Percentiles rank a stretch among this genome's conserved stretches.
Conservation (phyloP, 2,797 vertebrate genomes). For the Falco rusticolus region DNA sequence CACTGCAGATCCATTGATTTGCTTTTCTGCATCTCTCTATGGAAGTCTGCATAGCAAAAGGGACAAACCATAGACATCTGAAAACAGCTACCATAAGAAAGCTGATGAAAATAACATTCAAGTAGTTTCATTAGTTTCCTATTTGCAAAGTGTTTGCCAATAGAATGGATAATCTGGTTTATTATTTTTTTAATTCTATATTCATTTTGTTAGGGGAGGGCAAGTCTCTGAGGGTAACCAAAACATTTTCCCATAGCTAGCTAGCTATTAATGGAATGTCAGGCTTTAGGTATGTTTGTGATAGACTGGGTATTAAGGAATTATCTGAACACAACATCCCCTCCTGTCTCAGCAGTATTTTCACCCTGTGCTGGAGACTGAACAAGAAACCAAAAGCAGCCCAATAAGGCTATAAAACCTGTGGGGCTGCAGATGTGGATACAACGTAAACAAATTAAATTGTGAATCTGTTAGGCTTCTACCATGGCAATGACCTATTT, state of each 20-base stretch:
- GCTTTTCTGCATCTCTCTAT: not conserved
- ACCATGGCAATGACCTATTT: not conserved
- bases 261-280: not conserved
- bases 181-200: not conserved
- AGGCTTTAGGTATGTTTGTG: not conserved
- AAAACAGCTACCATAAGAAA: not conserved
- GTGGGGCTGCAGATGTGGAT: not conserved
- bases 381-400: conserved; percentile 54
- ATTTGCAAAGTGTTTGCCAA: not conserved
- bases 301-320: not conserved
- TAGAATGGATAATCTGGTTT: not conserved
- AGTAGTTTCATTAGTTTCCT: not conserved
- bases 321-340: conserved; percentile 18
- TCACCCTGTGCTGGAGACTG: conserved; percentile 50
- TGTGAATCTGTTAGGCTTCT: conserved; percentile 30
- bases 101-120: not conserved
- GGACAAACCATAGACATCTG: not conserved
- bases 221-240: not conserved
- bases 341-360: conserved; percentile 37
- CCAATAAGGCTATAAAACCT: conserved; percentile 27
- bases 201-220: not conserved
- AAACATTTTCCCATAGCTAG: not conserved
- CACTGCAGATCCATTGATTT: not conserved
- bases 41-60: not conserved
- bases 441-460: not conserved